Percentiles rank a stretch among this genome's conserved stretches.
Conservation (phyloP, 2,888 invertebrate species). For the Diabrotica balteata region DNA sequence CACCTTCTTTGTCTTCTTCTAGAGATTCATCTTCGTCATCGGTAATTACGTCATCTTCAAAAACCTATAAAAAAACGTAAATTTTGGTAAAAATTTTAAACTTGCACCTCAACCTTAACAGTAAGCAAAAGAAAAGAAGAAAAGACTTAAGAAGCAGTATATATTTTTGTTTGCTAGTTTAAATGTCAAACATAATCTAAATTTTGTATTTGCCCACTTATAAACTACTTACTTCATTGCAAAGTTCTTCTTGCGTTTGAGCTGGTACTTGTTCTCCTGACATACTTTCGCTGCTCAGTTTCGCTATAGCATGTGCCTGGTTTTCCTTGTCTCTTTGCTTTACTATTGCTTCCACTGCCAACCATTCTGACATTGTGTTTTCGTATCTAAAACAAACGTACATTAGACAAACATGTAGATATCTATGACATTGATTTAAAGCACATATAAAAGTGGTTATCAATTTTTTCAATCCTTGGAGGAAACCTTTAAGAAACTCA, state of each 20-base stretch:
- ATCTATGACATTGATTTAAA: background rate
- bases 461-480: no score
- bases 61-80: slow-evolving; percentile 49
- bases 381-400: slow-evolving; percentile 70
- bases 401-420: background rate
- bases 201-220: no score
- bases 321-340: slow-evolving; percentile 81
- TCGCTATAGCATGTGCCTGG: slow-evolving; percentile 84
- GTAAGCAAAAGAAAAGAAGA: no score
- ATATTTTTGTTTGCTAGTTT: no score
- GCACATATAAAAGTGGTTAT: no score
- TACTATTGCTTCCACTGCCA: slow-evolving; percentile 93
- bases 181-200: no score
- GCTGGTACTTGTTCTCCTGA: slow-evolving; percentile 60
- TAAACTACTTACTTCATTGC: slow-evolving; percentile 60
- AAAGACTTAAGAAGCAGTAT: no score
- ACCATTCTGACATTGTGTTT: slow-evolving; percentile 93
- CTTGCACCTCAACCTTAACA: no score
- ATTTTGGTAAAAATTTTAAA: background rate
- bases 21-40: slow-evolving; percentile 54
- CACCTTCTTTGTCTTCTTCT: slow-evolving; percentile 54
- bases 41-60: slow-evolving; percentile 58
- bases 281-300: slow-evolving; percentile 79
- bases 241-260: slow-evolving; percentile 61
- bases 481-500: no score